Conservation (phyloP, 1,140 invertebrate species). For the Anastatus disparis region DNA sequence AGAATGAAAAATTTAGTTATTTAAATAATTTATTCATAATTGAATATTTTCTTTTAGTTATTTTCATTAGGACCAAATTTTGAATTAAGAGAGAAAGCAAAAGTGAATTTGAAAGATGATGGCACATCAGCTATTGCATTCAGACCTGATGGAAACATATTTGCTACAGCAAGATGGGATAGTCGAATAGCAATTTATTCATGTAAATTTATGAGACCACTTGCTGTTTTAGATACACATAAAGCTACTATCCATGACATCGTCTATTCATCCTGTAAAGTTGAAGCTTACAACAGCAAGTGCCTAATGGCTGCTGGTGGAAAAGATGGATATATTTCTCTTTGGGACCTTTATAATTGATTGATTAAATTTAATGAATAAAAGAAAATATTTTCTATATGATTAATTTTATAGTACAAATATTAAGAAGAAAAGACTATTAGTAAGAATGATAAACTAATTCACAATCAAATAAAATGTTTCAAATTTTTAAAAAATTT, state of each 20-base stretch:
- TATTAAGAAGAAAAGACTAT: slow-evolving; percentile 22
- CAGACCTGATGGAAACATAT: slow-evolving; percentile 78
- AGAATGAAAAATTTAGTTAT: slow-evolving; percentile 44
- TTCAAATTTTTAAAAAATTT: too few relatives aligned
- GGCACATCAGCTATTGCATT: slow-evolving; percentile 79
- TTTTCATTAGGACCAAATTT: slow-evolving; percentile 56
- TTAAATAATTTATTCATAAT: slow-evolving; percentile 1
- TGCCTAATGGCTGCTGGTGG: slow-evolving; percentile 77
- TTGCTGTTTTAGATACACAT: slow-evolving; percentile 81
- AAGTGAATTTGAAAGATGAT: slow-evolving; percentile 74
- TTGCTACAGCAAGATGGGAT: slow-evolving; percentile 82
- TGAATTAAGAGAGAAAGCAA: slow-evolving; percentile 68
- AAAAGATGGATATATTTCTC: slow-evolving; percentile 76
- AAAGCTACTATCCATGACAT: slow-evolving; percentile 75
- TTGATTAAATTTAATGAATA: slow-evolving; percentile 38
- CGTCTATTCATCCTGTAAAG: slow-evolving; percentile 71
- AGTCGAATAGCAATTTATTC: slow-evolving; percentile 80
- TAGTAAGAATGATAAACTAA: too few relatives aligned
- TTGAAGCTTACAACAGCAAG: slow-evolving; percentile 74
- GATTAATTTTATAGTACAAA: slow-evolving; percentile 37
- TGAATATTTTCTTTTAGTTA: slow-evolving; percentile 52
- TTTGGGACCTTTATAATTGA: slow-evolving; percentile 80
- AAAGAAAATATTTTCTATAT: slow-evolving; percentile 35
- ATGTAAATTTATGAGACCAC: slow-evolving; percentile 78
- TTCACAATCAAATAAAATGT: too few relatives aligned